These are phyloP conservation scores for Alsophila aescularia DNA, from an alignment of 2,888 invertebrate genomes.

Conservation along the genomic window DNA sequence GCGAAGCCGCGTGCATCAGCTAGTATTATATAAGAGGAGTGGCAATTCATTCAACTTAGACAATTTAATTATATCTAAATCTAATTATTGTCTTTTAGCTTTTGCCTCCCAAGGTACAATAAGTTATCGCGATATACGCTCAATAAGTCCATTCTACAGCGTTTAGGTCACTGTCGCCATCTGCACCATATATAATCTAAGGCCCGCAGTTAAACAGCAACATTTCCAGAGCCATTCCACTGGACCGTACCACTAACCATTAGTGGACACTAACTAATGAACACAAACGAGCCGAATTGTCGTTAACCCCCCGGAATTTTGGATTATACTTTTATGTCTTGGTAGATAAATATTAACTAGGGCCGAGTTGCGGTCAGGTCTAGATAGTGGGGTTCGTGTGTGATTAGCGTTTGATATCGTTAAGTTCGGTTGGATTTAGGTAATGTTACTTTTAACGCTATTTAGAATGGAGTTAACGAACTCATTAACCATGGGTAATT, in stretches of 20 bases:
- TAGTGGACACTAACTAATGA: constrained; percentile 76
- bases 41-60: too few relatives aligned
- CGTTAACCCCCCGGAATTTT: constrained; percentile 37
- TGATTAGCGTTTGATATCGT: neutral
- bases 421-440: neutral
- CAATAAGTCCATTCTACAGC: neutral
- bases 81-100: too few relatives aligned
- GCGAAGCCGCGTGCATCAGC: too few relatives aligned
- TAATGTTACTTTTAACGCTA: neutral
- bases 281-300: constrained; percentile 65
- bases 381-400: neutral
- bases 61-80: too few relatives aligned
- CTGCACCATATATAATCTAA: constrained; percentile 33
- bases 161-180: constrained; percentile 14
- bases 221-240: constrained; percentile 63
- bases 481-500: too few relatives aligned
- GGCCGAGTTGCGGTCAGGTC: constrained; percentile 16
- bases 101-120: too few relatives aligned
- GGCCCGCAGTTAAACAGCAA: constrained; percentile 60
- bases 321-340: constrained; percentile 42
- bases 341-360: constrained; percentile 31
- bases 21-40: too few relatives aligned
- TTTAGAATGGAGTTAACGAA: too few relatives aligned
- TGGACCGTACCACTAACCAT: constrained; percentile 67
- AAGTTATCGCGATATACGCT: too few relatives aligned